phyloP scores from a whole-genome alignment of 37 sponge, comb jelly and placozoan genomes.

The Beroe ovata region DNA sequence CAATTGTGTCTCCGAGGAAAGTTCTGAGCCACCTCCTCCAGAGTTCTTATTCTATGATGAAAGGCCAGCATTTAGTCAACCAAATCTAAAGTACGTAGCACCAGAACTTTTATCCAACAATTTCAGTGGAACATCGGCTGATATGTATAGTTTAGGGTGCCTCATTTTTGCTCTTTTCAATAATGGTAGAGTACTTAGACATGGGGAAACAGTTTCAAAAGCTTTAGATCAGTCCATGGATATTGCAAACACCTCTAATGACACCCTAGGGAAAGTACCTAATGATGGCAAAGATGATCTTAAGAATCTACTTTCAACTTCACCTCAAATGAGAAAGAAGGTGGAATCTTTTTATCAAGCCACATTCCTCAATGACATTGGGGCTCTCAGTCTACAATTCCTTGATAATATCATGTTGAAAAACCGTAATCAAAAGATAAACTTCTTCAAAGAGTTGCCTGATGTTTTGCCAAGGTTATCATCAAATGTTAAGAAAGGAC shows the following conservation, averaged over 20 bases:
- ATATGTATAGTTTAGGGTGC: slow-evolving; percentile 65
- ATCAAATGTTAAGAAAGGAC: background rate
- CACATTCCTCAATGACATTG: slow-evolving; percentile 41
- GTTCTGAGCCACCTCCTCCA: slow-evolving; percentile 57
- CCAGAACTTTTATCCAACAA: slow-evolving; percentile 24
- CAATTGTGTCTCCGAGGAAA: slow-evolving; percentile 48
- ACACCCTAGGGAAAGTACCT: background rate
- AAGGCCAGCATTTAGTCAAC: slow-evolving; percentile 30
- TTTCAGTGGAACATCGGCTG: slow-evolving; percentile 24
- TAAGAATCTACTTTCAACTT: background rate
- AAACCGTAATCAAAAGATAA: slow-evolving; percentile 16
- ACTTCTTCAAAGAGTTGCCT: slow-evolving; percentile 51
- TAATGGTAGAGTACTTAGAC: background rate
- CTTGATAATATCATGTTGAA: slow-evolving; percentile 53
- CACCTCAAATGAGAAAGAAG: background rate
- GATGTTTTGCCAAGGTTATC: slow-evolving; percentile 17
- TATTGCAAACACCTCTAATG: background rate
- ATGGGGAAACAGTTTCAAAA: background rate
- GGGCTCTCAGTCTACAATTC: slow-evolving; percentile 32
- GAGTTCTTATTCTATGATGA: slow-evolving; percentile 39
- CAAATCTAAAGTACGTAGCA: slow-evolving; percentile 15
- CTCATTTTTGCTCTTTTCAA: slow-evolving; percentile 40
- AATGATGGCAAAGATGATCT: background rate
- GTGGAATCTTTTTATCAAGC: slow-evolving; percentile 1
- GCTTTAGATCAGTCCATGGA: background rate